Conservation (phyloP, 2,797 vertebrate species). For the Centroberyx gerrardi region DNA sequence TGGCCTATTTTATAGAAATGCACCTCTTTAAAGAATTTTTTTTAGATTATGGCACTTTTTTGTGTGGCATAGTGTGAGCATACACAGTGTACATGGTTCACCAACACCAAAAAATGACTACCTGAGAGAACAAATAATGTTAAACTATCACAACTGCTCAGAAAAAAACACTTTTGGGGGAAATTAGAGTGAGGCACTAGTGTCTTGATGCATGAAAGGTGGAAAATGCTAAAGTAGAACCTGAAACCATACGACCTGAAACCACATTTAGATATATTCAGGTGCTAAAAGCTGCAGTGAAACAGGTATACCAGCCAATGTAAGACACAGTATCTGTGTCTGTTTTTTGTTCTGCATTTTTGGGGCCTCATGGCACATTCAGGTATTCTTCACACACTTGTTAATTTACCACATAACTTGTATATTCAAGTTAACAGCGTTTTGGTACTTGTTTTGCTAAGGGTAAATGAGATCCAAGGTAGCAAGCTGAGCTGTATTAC, state of each 20-base stretch:
- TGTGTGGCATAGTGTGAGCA: slow-evolving; percentile 4
- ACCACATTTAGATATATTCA: background rate
- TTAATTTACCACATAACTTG: background rate
- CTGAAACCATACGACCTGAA: too few relatives aligned
- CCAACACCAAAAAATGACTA: background rate
- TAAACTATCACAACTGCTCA: too few relatives aligned
- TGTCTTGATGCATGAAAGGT: too few relatives aligned
- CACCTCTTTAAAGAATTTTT: background rate
- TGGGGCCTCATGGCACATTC: background rate
- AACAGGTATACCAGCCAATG: background rate
- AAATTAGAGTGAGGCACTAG: background rate
- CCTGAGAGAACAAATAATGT: too few relatives aligned
- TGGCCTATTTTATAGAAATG: background rate
- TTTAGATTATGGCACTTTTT: slow-evolving; percentile 29
- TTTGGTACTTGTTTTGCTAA: background rate
- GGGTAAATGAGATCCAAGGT: background rate
- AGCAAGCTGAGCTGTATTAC: too few relatives aligned
- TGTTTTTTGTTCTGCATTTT: background rate
- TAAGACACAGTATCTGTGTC: too few relatives aligned
- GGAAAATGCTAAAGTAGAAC: too few relatives aligned
- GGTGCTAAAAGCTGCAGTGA: slow-evolving; percentile 3
- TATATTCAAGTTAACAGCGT: background rate
- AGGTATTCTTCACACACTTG: background rate
- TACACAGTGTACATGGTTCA: background rate
- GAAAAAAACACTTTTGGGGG: too few relatives aligned